A percentile compares a stretch with the other conserved stretches of the same genome.
phyloP scores from a whole-genome alignment of 2,113 vertebrate species.

The Meleagris gallopavo region DNA sequence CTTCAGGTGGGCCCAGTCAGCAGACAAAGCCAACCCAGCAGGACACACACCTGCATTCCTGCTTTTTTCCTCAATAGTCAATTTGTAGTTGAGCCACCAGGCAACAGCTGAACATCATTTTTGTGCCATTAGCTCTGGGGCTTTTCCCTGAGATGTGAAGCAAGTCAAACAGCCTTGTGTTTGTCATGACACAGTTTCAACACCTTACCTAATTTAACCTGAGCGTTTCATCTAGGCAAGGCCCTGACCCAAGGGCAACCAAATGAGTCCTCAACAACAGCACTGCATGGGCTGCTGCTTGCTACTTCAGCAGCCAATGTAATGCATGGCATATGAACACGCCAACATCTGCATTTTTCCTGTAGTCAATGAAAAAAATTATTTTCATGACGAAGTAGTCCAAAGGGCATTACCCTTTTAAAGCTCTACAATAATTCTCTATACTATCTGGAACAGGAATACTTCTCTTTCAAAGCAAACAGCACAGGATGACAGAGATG shows the following conservation, averaged over 20 bases:
- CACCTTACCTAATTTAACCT: background rate
- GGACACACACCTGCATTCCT: background rate
- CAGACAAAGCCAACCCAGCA: background rate
- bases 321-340: background rate
- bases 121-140: background rate
- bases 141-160: background rate
- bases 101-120: background rate
- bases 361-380: background rate
- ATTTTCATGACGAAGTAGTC: background rate
- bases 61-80: background rate
- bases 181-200: background rate
- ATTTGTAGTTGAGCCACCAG: background rate
- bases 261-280: background rate
- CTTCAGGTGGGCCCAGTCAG: background rate
- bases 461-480: background rate
- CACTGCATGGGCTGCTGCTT: background rate
- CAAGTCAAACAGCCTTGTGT: background rate
- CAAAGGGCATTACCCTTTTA: background rate
- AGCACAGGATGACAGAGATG: background rate
- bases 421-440: background rate
- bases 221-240: slow-evolving; percentile 18
- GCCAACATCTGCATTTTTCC: background rate
- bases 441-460: background rate
- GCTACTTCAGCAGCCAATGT: background rate
- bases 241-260: background rate